Base-by-base conservation (phyloP, 2,888 invertebrate species). In the Trissolcus japonicus region DNA sequence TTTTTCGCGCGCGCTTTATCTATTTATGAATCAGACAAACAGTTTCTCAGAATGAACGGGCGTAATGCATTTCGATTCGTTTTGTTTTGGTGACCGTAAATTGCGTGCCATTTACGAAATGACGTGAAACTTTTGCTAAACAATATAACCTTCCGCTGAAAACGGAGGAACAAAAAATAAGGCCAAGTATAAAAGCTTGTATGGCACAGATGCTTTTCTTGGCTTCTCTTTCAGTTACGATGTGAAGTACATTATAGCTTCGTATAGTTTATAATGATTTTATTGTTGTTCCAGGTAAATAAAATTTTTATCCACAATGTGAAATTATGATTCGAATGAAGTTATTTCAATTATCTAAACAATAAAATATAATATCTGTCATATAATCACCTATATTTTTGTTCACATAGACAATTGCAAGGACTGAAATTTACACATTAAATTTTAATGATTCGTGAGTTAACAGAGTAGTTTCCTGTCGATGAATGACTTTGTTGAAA, bases 161-260 rank as follows among this genome's bases (percentile, higher is more conserved):
- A 68, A 62, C 62, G 16, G 57, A 73, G 40, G 35, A 75, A 29
- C 48, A 25, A 41, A 48, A 74, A 74, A 74, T 53, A 68, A 29
- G 59, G 75, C 63, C 69, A 68, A 75, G 75, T 68, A 69, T 69
- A 65, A 75, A 69, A 75, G 75, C 75, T 59, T 69, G 63, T 65
- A 69, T 55, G 55, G 60, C 40, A 59, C 75, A 69, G 69, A 75
- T 75, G 75, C 65, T 75, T 68, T 67, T 75, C 54, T 75, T 75
- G 75, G 75, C 75, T 68, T 40, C 62, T 75, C 67, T 75, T 63
- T 62, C 67, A 62, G 66, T 67, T 75, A 57, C 35, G 6, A 1
- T 11, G 35, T 9, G 9, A 35, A 35, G 11, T 35, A 35, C 35
- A 35, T 9, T 35, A 35, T 11, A 35, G 4, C 11, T 9, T 29